A percentile compares a stretch with the other conserved stretches of the same genome.
phyloP scores from a whole-genome alignment of 2,888 invertebrate genomes.

The Malachius bipustulatus region DNA sequence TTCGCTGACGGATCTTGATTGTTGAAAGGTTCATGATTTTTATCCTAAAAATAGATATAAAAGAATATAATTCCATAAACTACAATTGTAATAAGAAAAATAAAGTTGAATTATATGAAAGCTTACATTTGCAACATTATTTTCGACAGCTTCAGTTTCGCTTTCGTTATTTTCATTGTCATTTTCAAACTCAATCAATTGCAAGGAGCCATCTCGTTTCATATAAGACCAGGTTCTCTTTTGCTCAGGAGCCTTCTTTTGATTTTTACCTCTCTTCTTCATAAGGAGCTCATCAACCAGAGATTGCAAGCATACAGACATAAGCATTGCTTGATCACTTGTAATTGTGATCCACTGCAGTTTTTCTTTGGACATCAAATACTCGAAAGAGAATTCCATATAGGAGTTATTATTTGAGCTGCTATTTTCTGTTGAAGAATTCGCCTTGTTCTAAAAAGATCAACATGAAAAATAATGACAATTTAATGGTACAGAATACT shows the following conservation, averaged over 20 bases:
- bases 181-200: constrained; percentile 42
- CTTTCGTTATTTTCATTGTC: not conserved
- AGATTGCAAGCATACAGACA: constrained; percentile 89
- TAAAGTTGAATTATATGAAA: too few relatives aligned
- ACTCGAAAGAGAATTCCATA: constrained; percentile 87
- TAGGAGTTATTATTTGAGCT: constrained; percentile 21
- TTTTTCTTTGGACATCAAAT: constrained; percentile 81
- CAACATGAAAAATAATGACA: constrained; percentile 4
- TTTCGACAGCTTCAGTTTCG: too few relatives aligned
- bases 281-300: constrained; percentile 89
- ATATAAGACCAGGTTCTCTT: constrained; percentile 56
- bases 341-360: constrained; percentile 88
- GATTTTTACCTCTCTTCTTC: constrained; percentile 52
- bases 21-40: constrained; percentile 43
- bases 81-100: too few relatives aligned
- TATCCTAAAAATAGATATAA: constrained; percentile 47
- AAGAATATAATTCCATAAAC: constrained; percentile 4
- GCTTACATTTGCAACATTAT: too few relatives aligned
- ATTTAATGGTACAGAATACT: constrained; percentile 26
- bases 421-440: constrained; percentile 27
- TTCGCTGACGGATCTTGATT: constrained; percentile 60
- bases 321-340: constrained; percentile 86
- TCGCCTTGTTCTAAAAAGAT: constrained; percentile 27
- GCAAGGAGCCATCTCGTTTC: constrained; percentile 61
- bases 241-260: constrained; percentile 22